Evolutionary conservation across 1,140 invertebrate genomes (phyloP).

Genomic region (Zaprionus capensis): DNA sequence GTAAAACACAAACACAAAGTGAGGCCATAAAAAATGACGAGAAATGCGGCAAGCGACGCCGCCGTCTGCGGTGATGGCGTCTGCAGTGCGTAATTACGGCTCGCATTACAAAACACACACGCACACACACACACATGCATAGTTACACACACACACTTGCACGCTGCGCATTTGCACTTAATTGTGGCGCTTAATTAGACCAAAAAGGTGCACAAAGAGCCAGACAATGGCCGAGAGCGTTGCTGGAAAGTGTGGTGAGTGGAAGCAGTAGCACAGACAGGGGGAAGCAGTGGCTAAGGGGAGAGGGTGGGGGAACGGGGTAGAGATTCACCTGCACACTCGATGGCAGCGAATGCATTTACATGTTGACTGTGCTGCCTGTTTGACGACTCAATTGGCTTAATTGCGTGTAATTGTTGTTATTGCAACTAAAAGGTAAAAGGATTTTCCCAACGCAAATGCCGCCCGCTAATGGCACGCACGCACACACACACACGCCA

Average conservation of each 20-base stretch:
- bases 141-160: conserved; percentile 22
- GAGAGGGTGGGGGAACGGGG: not conserved
- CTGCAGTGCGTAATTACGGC: conserved; percentile 79
- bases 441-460: conserved; percentile 50
- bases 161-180: conserved; percentile 73
- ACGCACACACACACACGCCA: not conserved
- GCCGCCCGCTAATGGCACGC: conserved; percentile 56
- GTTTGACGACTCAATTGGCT: conserved; percentile 74
- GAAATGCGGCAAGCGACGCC: conserved; percentile 31
- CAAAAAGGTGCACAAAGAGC: conserved; percentile 72
- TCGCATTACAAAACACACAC: conserved; percentile 65
- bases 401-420: conserved; percentile 78
- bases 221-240: conserved; percentile 66
- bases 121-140: conserved; percentile 1
- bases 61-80: conserved; percentile 17
- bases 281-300: not conserved
- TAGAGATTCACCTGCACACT: conserved; percentile 36
- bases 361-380: conserved; percentile 45
- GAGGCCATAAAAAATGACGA: conserved; percentile 45
- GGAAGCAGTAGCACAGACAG: not conserved
- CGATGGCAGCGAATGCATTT: conserved; percentile 72
- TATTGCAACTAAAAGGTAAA: conserved; percentile 45
- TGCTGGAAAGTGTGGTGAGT: not conserved
- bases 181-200: conserved; percentile 82
- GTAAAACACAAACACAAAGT: conserved; percentile 42